These are phyloP conservation scores for Lamprologus speciosus DNA, from an alignment of 2,113 vertebrate genomes.

Conservation along the genomic window DNA sequence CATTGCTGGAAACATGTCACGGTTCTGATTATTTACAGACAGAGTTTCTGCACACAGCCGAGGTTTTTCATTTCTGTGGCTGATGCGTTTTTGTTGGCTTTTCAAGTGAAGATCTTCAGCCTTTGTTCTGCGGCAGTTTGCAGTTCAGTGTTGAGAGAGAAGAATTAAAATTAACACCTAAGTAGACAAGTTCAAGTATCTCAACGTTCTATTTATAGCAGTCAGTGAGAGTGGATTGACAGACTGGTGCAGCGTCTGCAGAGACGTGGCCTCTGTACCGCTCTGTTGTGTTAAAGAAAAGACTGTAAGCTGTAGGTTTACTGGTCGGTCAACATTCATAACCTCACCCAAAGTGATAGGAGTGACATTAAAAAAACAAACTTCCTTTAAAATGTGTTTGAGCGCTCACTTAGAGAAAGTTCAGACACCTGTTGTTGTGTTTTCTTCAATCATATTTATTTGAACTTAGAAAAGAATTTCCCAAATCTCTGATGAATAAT, in stretches of 20 bases:
- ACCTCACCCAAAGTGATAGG: not conserved
- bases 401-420: fast-evolving
- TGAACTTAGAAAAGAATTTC: not conserved
- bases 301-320: not conserved
- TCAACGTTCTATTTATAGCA: not conserved
- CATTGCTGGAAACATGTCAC: not conserved
- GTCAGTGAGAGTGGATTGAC: not conserved
- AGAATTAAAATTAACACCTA: fast-evolving
- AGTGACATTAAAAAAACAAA: not conserved
- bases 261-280: fast-evolving
- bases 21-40: not conserved
- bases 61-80: not conserved
- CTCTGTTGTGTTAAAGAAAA: not conserved
- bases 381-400: fast-evolving
- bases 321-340: not conserved
- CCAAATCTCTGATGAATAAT: not conserved
- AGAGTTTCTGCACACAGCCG: not conserved
- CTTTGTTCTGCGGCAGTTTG: fast-evolving
- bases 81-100: fast-evolving
- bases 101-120: not conserved
- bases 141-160: not conserved
- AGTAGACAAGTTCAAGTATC: not conserved
- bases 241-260: not conserved
- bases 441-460: not conserved
- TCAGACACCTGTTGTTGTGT: fast-evolving